A percentile compares a stretch with the other conserved stretches of the same genome.
Evolutionary conservation across 2,888 invertebrate genomes (phyloP).

Genomic region (Pseudococcus jackbeardsleyi): DNA sequence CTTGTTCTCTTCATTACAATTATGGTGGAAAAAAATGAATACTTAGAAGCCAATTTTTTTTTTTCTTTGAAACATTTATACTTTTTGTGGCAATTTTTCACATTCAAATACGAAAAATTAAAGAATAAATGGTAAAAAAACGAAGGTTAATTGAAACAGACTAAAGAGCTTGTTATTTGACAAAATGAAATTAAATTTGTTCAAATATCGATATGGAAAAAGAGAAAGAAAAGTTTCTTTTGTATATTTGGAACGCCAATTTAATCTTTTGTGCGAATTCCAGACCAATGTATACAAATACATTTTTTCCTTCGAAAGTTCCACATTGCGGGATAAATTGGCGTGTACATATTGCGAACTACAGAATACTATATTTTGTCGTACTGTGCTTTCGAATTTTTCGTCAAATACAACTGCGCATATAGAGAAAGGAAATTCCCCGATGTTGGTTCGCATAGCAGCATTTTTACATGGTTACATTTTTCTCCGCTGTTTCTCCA

Average conservation of each 20-base stretch:
- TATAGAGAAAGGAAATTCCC: neutral
- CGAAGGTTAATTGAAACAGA: neutral
- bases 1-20: too few relatives aligned
- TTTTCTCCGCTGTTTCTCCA: neutral
- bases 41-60: too few relatives aligned
- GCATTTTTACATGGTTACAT: neutral
- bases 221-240: constrained; percentile 22
- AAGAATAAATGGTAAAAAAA: neutral
- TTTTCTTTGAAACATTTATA: too few relatives aligned
- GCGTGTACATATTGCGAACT: constrained; percentile 42
- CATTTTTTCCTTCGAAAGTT: constrained; percentile 25
- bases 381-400: neutral
- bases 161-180: neutral
- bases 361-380: constrained; percentile 9
- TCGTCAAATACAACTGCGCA: neutral
- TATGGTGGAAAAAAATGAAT: too few relatives aligned
- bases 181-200: constrained; percentile 11
- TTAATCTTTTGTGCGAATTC: constrained; percentile 39
- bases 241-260: constrained; percentile 39
- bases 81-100: too few relatives aligned
- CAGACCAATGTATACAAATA: constrained; percentile 39
- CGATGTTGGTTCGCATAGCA: neutral
- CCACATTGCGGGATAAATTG: constrained; percentile 43
- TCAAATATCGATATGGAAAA: neutral
- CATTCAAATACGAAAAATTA: neutral